Evolutionary conservation across 1,140 invertebrate species (phyloP).

Genomic region (Polypedilum vanderplanki): DNA sequence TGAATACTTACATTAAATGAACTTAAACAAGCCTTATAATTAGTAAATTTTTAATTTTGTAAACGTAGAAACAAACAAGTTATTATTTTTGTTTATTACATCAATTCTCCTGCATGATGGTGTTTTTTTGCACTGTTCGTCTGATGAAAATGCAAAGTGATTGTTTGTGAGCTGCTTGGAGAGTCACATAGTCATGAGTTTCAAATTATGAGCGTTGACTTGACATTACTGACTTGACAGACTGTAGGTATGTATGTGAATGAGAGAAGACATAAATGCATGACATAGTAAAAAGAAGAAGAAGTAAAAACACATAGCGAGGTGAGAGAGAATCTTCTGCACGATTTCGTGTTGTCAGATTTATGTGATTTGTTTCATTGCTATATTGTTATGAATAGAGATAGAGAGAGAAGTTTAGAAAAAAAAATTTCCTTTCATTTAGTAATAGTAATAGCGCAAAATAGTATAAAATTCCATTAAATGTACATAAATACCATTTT

Average conservation of each 20-base stretch:
- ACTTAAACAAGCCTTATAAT: too few relatives aligned
- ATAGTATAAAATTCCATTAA: slow-evolving; percentile 17
- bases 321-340: slow-evolving; percentile 23
- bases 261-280: neutral
- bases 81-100: too few relatives aligned
- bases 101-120: neutral
- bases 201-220: slow-evolving; percentile 25
- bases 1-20: too few relatives aligned
- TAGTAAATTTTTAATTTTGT: too few relatives aligned
- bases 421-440: neutral
- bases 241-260: too few relatives aligned
- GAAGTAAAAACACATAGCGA: neutral
- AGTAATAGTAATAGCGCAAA: neutral
- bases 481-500: neutral
- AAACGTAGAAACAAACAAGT: too few relatives aligned
- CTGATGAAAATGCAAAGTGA: slow-evolving; percentile 26
- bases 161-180: neutral
- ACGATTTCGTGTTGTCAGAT: neutral
- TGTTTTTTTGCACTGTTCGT: slow-evolving; percentile 5
- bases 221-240: slow-evolving; percentile 25
- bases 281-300: neutral
- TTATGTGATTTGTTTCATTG: neutral
- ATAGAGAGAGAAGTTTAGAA: neutral
- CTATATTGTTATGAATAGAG: neutral
- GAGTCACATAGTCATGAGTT: neutral